Conservation (phyloP, 2,888 invertebrate genomes). For the Carabus problematicus region DNA sequence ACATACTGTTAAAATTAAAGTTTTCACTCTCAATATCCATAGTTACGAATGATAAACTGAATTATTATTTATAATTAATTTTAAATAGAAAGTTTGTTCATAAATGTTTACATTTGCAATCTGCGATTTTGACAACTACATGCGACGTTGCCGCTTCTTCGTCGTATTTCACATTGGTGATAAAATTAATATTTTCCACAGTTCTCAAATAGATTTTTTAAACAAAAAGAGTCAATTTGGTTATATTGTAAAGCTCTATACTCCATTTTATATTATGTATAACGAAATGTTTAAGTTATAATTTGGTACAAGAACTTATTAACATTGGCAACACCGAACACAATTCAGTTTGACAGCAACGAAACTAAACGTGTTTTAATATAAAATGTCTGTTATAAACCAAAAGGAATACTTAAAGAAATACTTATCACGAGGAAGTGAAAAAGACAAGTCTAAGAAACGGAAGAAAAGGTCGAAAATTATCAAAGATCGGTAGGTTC, state of each 20-base stretch:
- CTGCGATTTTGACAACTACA: constrained; percentile 20
- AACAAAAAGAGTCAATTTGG: background rate
- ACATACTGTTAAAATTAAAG: constrained; percentile 44
- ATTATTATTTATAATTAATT: constrained; percentile 1
- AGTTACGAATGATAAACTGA: constrained; percentile 13
- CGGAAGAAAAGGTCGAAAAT: constrained; percentile 63
- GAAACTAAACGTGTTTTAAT: background rate
- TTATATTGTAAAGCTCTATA: background rate
- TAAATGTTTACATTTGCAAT: background rate
- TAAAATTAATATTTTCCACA: background rate
- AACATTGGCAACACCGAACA: constrained; percentile 15
- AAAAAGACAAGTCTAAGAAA: constrained; percentile 70
- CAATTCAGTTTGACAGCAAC: constrained; percentile 22
- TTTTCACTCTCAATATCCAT: constrained; percentile 35
- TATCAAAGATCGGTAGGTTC: constrained; percentile 48
- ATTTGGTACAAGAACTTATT: background rate
- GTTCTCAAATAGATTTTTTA: background rate
- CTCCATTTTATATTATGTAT: background rate
- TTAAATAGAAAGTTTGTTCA: too few relatives aligned
- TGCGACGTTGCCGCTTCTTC: constrained; percentile 17
- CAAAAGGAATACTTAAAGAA: constrained; percentile 83
- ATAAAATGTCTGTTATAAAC: constrained; percentile 63
- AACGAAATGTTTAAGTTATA: background rate
- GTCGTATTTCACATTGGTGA: background rate
- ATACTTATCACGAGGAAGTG: constrained; percentile 72